Percentiles rank a stretch among this genome's conserved stretches.
Evolutionary conservation across 2,888 invertebrate genomes (phyloP).

Genomic region (Timandra comae): DNA sequence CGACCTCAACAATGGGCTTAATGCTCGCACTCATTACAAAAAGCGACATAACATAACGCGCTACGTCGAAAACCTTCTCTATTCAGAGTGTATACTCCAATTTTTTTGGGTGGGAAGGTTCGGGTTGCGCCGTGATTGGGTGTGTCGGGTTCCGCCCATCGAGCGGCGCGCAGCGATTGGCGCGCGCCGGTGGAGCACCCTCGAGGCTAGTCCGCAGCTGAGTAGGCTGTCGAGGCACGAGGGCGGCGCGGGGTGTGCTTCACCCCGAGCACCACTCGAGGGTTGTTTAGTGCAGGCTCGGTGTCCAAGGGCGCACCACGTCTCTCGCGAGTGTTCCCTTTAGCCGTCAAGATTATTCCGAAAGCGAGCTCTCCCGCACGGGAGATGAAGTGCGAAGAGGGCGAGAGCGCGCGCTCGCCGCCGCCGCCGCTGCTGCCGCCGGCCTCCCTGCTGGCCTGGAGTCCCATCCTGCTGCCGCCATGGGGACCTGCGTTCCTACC

Average conservation of each 20-base stretch:
- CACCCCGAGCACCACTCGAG: conserved; percentile 76
- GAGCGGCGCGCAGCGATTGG: conserved; percentile 51
- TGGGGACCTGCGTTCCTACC: conserved; percentile 85
- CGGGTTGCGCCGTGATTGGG: conserved; percentile 49
- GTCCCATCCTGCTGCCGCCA: conserved; percentile 83
- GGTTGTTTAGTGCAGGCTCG: conserved; percentile 73
- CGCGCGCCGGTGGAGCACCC: conserved; percentile 63
- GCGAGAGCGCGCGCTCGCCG: conserved; percentile 56
- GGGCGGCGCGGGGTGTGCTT: conserved; percentile 73
- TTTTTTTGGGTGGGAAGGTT: conserved; percentile 70
- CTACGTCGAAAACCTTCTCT: conserved; percentile 72
- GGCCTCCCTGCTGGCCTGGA: conserved; percentile 84
- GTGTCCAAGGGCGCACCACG: conserved; percentile 72
- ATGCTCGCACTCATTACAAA: conserved; percentile 75
- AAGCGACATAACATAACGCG: conserved; percentile 75
- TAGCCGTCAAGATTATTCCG: conserved; percentile 70
- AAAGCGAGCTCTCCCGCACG: conserved; percentile 69
- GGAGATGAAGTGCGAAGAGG: conserved; percentile 74
- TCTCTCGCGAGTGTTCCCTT: conserved; percentile 49
- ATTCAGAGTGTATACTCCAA: conserved; percentile 74
- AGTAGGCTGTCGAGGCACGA: conserved; percentile 74
- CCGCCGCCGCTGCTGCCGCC: conserved; percentile 70
- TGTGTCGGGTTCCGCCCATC: conserved; percentile 56
- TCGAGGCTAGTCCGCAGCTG: conserved; percentile 62
- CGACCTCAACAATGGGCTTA: conserved; percentile 75